Base-by-base conservation (phyloP, 2,113 vertebrate genomes). In the Stictonetta naevosa region DNA sequence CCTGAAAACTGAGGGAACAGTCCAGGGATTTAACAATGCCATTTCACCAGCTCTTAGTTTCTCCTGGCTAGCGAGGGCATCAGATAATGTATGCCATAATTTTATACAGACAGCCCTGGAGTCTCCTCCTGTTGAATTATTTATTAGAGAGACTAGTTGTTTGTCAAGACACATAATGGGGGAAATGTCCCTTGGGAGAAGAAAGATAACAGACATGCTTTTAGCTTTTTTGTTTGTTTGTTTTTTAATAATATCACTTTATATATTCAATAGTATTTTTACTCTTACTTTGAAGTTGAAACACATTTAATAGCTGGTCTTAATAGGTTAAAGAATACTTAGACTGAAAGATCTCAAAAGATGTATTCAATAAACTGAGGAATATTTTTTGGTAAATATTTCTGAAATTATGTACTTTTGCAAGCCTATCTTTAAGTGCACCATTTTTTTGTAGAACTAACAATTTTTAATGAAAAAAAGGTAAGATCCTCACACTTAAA, bases 41-140 rank as follows among this genome's bases (percentile, higher is more conserved):
- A 56, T 80, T 93, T 90, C 72, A 19, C 22, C 22, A 50, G 21
- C 34, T 86, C 83, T 60, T 52, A 91, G n/a, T 88, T 72, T 17
- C 52, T 88, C 58, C 48, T 89, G 58, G 44, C 31, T 76, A 69
- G 44, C 50, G 53, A 96, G 69, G 36, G 36, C 66, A 94, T 66
- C 73, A 79, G 71, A 55, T 92, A 96, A 97, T 76, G 11, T 69
- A 89, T 93, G 88, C 80, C 77, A 89, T 92, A 85, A 94, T 91
- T 96, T 93, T 50, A 73, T 42, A 84, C 36, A 90, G 76, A 69
- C 44, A 89, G 62, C 7, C 83, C 66, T 18, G 0, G 21, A 92
- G 86, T 31, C 53, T 93, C 64, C 68, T 34, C 25, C 48, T 91
- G 73, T 66, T 96, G 92, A 96, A 96, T 94, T 95, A 96, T 96